Evolutionary conservation across 2,797 vertebrate genomes (phyloP).

Genomic region (Lithobates sylvaticus): DNA sequence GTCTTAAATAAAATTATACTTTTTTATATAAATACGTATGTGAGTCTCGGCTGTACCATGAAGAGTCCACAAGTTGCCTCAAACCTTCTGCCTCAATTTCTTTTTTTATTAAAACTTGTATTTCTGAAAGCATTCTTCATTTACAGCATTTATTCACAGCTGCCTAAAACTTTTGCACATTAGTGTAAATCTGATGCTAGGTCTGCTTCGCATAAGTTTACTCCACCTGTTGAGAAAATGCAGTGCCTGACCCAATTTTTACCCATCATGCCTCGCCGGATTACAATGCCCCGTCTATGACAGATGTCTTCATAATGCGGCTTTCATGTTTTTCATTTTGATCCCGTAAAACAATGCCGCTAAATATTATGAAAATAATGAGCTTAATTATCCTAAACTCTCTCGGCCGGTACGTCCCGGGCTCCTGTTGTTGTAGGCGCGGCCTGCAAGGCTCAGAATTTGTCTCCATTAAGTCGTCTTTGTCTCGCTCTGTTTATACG

Average conservation of each 20-base stretch:
- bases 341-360: constrained; percentile 21
- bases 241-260: background rate
- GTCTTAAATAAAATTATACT: too few species aligned
- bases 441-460: constrained; percentile 15
- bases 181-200: too few species aligned
- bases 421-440: constrained; percentile 25
- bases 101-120: too few species aligned
- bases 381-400: constrained; percentile 20
- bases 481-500: constrained; percentile 4
- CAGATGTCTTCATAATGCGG: constrained; percentile 3
- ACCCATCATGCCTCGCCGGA: background rate
- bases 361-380: constrained; percentile 31
- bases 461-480: constrained; percentile 22
- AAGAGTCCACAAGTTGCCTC: too few species aligned
- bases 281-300: constrained; percentile 13
- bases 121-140: too few species aligned
- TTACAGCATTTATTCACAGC: too few species aligned
- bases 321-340: constrained; percentile 28
- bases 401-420: background rate
- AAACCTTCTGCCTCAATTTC: too few species aligned
- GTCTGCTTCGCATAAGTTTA: too few species aligned
- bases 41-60: too few species aligned
- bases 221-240: background rate
- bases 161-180: too few species aligned
- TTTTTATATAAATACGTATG: too few species aligned